Base-by-base conservation (phyloP, 1,140 invertebrate genomes). In the Leptinotarsa texana region DNA sequence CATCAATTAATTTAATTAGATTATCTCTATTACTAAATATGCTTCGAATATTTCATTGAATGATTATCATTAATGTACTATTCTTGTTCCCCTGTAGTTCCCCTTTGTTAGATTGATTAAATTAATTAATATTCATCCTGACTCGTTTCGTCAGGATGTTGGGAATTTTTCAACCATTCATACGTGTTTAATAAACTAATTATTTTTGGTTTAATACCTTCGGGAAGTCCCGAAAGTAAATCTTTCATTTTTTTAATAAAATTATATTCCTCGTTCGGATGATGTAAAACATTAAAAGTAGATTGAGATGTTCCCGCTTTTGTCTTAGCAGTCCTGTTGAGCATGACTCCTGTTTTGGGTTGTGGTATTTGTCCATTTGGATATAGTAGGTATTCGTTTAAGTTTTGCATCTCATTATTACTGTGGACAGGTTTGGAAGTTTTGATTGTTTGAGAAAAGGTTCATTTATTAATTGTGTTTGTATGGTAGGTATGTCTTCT, bases 41-140 rank as follows among this genome's bases (percentile, higher is more conserved):
- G 27, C 63, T 68, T 33, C 57, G 8, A 42, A 69, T 70, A 48
- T 73, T 76, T 72, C 71, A 76, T 48, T 73, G 75, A 33, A 73
- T 42, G 3, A 76, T 73, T 27, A 27, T 27, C 24, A 27, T 27
- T 24, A 24, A 24, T 24, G 24, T 24, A 24, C 24, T 24, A 0
- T 3, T 24, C 24, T 24, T 24, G 3, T 24, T 24, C 24, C 24
- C 24, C 24, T 24, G 24, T 24, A 22, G 24, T 24, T 24, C 24
- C 24, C 24, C 24, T 24, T 24, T 24, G 24, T 67, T 69, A 47
- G 66, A 74, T 24, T 68, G 49, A 22, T 68, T 48, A 24, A 17
- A 24, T 51, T 51, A 51, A 13, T 17, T 51, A 51, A 3, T 51
- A 51, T 51, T 51, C 49, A 13, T 51, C 49, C 49, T 13, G 17